Base-by-base conservation (phyloP, 1,140 invertebrate genomes). In the Lepidurus packardi region DNA sequence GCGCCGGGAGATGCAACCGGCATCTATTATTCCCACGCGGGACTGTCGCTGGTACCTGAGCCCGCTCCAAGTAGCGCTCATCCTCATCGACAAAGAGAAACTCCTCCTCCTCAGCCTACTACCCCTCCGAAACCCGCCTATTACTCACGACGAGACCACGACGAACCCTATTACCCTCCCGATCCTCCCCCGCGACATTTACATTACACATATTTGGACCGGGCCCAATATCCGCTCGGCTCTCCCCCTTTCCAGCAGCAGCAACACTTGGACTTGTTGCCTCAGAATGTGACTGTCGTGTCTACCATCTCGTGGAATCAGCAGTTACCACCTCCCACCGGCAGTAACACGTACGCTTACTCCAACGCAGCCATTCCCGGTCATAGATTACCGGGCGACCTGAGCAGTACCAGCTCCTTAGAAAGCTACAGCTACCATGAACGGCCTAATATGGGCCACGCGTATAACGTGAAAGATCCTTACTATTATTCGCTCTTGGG, bases 81-180 rank as follows among this genome's bases (percentile, higher is more conserved):
- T 7, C 21, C 13, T 21, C 53, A n/a, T n/a, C 53, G 53, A 13
- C 21, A 7, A 21, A 65, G 53, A n/a, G 53, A 65, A 65, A 65
- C 53, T 65, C 53, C 53, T n/a, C 53, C 53, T 13, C 53, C 53
- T 65, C 53, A 65, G 21, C 53, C 53, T n/a, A 65, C 53, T 21
- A 65, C 53, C 21, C 9, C 53, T 65, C 53, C 53, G 16, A 65
- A 65, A 21, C 21, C 21, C 2, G 16, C 53, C 16, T n/a, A 65
- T 65, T 65, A 65, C 21, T 65, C 53, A 65, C 53, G 21, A 65
- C 53, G 21, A 65, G 53, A 13, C 21, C 53, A 6, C 53, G 4
- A 21, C 16, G 53, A 65, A 13, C 53, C n/a, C 16, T 21, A 21
- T 16, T 65, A 13, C 53, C 53, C 53, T 0, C 53, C 53, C 53